These are phyloP conservation scores for Salticus scenicus DNA, from an alignment of 2,888 invertebrate species.

Conservation along the genomic window DNA sequence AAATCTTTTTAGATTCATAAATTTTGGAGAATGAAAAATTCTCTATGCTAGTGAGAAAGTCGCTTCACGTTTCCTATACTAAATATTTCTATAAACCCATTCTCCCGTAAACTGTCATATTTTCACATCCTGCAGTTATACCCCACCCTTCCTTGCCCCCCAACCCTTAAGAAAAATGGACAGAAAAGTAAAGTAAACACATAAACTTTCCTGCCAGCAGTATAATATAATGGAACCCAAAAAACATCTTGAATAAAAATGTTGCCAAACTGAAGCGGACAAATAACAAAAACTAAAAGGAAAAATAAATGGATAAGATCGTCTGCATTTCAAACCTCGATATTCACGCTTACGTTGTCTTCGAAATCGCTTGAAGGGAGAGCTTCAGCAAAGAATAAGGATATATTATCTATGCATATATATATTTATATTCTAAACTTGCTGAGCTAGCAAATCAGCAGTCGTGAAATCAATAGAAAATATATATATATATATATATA, in stretches of 20 bases:
- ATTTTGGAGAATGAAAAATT: no score
- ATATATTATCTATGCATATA: neutral
- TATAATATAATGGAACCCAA: neutral
- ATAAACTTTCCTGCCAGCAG: neutral
- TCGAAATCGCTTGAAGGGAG: conserved; percentile 15
- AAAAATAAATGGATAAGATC: conserved; percentile 2
- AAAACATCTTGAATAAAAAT: neutral
- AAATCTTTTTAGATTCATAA: no score
- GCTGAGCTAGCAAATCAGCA: conserved; percentile 2
- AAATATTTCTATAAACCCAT: neutral
- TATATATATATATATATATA: no score
- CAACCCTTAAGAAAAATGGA: conserved; percentile 4
- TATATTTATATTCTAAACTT: neutral
- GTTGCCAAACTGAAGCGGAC: conserved; percentile 6
- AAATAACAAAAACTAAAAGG: neutral
- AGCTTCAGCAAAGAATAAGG: neutral
- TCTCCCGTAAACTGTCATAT: neutral
- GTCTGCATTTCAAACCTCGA: conserved; percentile 11
- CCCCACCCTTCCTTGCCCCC: no score
- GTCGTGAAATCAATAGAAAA: neutral
- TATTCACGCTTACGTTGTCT: conserved; percentile 19
- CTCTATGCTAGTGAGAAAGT: no score
- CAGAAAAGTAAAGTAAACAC: neutral
- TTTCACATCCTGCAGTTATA: neutral
- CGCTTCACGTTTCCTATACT: no score